Conservation (phyloP, 2,113 vertebrate genomes). For the Heterotis niloticus region DNA sequence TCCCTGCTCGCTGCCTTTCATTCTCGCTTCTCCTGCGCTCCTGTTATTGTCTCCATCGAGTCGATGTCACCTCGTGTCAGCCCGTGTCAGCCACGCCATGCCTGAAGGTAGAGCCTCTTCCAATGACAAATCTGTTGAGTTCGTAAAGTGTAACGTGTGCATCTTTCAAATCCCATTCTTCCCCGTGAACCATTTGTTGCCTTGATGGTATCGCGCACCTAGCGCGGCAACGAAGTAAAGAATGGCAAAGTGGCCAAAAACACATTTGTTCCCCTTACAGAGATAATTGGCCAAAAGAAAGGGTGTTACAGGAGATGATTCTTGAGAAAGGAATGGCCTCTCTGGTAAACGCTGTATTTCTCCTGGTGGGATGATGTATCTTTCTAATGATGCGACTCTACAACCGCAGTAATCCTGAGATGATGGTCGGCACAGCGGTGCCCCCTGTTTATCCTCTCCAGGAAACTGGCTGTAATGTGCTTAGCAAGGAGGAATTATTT, state of each 20-base stretch:
- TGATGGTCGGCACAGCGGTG: conserved; percentile 20
- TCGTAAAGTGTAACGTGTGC: not conserved
- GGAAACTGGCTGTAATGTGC: conserved; percentile 28
- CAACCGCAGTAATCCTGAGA: not conserved
- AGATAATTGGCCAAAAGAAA: conserved; percentile 12
- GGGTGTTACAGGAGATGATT: not conserved
- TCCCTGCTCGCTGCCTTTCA: too few relatives aligned
- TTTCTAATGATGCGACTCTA: conserved; percentile 6
- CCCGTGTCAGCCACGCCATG: too few relatives aligned
- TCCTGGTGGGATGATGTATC: conserved; percentile 16
- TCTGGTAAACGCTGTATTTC: conserved; percentile 21
- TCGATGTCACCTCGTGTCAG: too few relatives aligned
- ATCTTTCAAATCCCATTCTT: not conserved
- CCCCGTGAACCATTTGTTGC: not conserved
- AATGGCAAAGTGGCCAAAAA: not conserved
- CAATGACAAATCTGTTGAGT: too few relatives aligned
- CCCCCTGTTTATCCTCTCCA: conserved; percentile 10
- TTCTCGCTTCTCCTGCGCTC: too few relatives aligned
- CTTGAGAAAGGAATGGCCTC: not conserved
- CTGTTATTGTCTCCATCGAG: too few relatives aligned
- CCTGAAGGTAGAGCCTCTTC: too few relatives aligned
- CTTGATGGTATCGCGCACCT: not conserved
- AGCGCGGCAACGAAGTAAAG: not conserved
- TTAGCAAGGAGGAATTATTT: conserved; percentile 28
- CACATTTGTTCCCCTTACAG: conserved; percentile 12